Percentiles rank a stretch among this genome's conserved stretches.
phyloP scores from a whole-genome alignment of 2,888 invertebrate genomes.

The Sarcophaga rosellei region DNA sequence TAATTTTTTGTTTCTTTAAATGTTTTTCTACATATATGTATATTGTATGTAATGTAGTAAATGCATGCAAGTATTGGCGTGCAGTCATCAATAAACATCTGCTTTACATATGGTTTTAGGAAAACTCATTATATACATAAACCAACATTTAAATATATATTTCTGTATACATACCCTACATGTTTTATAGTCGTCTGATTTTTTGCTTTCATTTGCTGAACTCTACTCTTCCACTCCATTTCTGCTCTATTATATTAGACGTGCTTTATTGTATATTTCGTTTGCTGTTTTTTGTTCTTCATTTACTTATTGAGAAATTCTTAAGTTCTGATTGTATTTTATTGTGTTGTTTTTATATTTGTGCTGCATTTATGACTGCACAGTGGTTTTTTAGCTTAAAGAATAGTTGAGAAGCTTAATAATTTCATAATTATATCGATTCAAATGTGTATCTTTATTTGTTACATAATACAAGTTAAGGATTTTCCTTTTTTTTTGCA shows the following conservation, averaged over 20 bases:
- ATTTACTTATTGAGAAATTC: conserved; percentile 52
- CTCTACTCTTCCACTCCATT: conserved; percentile 21
- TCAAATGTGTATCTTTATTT: too few relatives aligned
- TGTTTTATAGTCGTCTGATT: conserved; percentile 46
- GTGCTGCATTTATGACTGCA: conserved; percentile 33
- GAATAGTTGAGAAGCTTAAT: too few relatives aligned
- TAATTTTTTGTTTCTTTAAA: conserved; percentile 14
- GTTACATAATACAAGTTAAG: too few relatives aligned
- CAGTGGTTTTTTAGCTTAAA: conserved; percentile 27
- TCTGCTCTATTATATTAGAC: conserved; percentile 46
- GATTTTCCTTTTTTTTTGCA: background rate
- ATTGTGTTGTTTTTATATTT: conserved; percentile 24
- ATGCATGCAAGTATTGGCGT: conserved; percentile 23
- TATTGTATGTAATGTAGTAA: background rate
- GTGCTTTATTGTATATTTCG: conserved; percentile 53
- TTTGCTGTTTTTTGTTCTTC: conserved; percentile 45
- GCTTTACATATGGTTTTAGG: conserved; percentile 55
- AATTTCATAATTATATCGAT: too few relatives aligned
- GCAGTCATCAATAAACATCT: conserved; percentile 64
- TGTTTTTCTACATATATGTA: background rate
- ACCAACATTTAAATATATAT: background rate
- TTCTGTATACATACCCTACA: background rate
- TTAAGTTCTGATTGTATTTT: conserved; percentile 33
- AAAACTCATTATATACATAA: conserved; percentile 30
- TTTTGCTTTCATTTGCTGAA: conserved; percentile 29